phyloP scores from a whole-genome alignment of 2,113 vertebrate species.

The Pachyramphus minor region DNA sequence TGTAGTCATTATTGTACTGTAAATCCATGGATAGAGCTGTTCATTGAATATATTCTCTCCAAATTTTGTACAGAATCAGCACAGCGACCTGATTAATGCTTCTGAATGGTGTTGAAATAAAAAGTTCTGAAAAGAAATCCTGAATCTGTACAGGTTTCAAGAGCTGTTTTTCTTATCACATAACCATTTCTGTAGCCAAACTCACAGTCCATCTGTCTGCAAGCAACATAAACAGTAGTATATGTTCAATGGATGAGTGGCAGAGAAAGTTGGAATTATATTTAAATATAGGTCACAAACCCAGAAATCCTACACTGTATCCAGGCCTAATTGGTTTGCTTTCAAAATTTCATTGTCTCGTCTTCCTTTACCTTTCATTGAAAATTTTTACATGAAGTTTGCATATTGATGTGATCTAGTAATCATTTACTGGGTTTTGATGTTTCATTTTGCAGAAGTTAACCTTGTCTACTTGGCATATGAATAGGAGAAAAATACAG shows the following conservation, averaged over 20 bases:
- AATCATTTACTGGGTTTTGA: not conserved
- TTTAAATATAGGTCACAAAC: not conserved
- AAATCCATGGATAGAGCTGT: not conserved
- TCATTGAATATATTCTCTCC: not conserved
- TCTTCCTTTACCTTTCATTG: not conserved
- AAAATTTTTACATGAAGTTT: not conserved
- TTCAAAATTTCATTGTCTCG: not conserved
- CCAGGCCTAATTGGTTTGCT: not conserved
- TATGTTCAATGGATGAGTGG: not conserved
- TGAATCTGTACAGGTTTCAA: not conserved
- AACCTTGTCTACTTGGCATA: not conserved
- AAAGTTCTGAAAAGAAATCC: not conserved
- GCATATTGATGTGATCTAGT: not conserved
- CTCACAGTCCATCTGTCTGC: not conserved
- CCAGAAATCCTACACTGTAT: not conserved
- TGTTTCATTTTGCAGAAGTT: not conserved
- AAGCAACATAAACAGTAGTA: not conserved
- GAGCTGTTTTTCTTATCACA: not conserved
- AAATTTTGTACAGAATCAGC: not conserved
- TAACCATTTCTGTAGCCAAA: not conserved
- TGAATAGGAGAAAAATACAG: not conserved
- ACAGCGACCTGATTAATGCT: not conserved
- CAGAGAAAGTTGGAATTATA: not conserved
- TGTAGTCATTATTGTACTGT: not conserved
- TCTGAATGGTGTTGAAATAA: not conserved